Base-by-base conservation (phyloP, 1,140 invertebrate genomes). In the Drosophila leontia region DNA sequence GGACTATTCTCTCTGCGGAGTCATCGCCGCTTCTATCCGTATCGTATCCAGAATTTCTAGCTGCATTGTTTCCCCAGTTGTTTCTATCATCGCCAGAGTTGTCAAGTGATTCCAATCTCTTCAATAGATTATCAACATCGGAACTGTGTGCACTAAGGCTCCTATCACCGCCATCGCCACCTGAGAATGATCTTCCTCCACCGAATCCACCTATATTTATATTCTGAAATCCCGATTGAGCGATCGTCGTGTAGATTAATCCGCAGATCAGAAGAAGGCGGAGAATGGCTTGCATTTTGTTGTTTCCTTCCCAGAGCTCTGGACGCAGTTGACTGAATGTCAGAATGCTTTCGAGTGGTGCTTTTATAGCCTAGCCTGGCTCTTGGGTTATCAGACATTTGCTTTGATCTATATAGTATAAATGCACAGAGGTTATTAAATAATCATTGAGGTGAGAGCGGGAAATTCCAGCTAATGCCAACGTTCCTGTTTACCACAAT, bases 301-400 rank as follows among this genome's bases (percentile, higher is more conserved):
- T 62, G 9, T 51, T 50, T 59, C 15, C n/a, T 37, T 32, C 42
- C 26, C 35, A 26, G 32, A 29, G 69, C 67, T 13, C 42, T 32
- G 26, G 26, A 12, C 8, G 34, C 37, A 60, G 55, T 50, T 50
- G 26, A 77, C 62, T 77, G 62, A 77, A 60, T 77, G 47, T 64
- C 59, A 55, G 34, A 12, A 11, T n/a, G n/a, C 39, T 17, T 23
- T 8, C n/a, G 26, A 61, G 23, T 44, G 8, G 34, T 15, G 62
- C 42, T 77, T 77, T 68, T 77, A 77, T 77, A 77, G 47, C 23
- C 47, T n/a, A 34, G 26, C 11, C 13, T 15, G n/a, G 47, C 29
- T 65, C 47, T 56, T 42, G 42, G 48, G 50, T 69, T 77, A 77
- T 77, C 75, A 69, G 56, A 39, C 35, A 6, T 19, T 50, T n/a